phyloP scores from a whole-genome alignment of 2,797 vertebrate genomes.

The Pyrrhura leucotis region DNA sequence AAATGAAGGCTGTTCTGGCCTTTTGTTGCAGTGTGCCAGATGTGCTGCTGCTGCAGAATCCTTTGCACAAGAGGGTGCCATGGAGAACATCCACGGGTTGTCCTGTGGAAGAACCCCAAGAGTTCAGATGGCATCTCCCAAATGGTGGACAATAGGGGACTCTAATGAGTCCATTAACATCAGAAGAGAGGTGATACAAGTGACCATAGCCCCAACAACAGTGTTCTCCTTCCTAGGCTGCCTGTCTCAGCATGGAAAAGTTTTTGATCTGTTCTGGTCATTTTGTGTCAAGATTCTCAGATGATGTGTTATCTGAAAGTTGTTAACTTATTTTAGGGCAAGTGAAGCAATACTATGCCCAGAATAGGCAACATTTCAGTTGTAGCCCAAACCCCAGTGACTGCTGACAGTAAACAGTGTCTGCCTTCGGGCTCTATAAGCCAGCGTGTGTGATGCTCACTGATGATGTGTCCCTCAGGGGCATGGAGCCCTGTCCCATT shows the following conservation, averaged over 20 bases:
- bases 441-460: accelerated
- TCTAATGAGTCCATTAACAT: background rate
- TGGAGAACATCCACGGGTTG: background rate
- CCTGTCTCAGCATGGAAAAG: background rate
- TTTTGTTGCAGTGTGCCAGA: background rate
- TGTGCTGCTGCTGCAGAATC: background rate
- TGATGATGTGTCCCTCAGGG: background rate
- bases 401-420: accelerated
- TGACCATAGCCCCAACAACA: background rate
- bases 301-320: background rate
- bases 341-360: background rate
- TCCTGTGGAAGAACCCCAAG: background rate
- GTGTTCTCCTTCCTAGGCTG: background rate
- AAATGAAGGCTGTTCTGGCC: background rate
- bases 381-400: accelerated
- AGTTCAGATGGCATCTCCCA: background rate
- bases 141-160: background rate
- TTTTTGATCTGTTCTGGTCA: background rate
- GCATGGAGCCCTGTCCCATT: accelerated
- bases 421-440: background rate
- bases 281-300: background rate
- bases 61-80: background rate
- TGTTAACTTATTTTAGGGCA: background rate
- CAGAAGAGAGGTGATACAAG: background rate
- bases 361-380: background rate